phyloP scores from a whole-genome alignment of 1,140 invertebrate species.

The Plectrocnemia conspersa region DNA sequence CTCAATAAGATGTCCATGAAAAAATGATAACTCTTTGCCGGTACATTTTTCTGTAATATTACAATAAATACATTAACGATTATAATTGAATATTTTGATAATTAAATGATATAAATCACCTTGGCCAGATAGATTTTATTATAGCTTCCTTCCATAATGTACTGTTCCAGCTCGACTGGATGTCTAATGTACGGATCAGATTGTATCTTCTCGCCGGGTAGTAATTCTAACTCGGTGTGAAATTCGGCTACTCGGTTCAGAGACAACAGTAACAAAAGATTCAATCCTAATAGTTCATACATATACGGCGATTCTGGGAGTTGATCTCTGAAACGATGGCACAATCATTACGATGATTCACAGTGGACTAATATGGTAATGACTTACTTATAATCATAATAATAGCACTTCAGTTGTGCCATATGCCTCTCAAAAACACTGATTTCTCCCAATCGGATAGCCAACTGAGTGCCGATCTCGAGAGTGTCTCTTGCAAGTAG shows the following conservation, averaged over 20 bases:
- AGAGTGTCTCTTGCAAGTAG: conserved; percentile 85
- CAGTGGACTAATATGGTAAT: not conserved
- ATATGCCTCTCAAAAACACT: conserved; percentile 94
- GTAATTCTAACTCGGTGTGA: conserved; percentile 93
- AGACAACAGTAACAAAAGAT: conserved; percentile 91
- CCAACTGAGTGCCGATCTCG: conserved; percentile 95
- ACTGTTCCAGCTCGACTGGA: conserved; percentile 94
- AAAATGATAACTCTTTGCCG: conserved; percentile 90
- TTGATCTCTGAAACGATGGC: conserved; percentile 55
- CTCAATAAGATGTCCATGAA: conserved; percentile 96
- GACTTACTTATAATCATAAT: conserved; percentile 88
- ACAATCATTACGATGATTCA: not conserved
- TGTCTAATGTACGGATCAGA: conserved; percentile 93
- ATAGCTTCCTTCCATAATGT: conserved; percentile 98
- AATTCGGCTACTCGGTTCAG: conserved; percentile 98
- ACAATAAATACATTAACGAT: conserved; percentile 43
- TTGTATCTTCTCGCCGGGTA: conserved; percentile 90
- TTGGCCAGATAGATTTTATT: conserved; percentile 77
- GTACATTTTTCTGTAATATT: conserved; percentile 79
- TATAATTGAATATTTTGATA: not conserved
- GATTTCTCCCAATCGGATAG: conserved; percentile 86
- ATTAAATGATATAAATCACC: conserved; percentile 36
- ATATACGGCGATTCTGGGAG: conserved; percentile 91
- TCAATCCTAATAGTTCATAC: conserved; percentile 92
- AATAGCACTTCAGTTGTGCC: conserved; percentile 95